These are phyloP conservation scores for Podabrus alpinus DNA, from an alignment of 2,888 invertebrate genomes.

Conservation along the genomic window DNA sequence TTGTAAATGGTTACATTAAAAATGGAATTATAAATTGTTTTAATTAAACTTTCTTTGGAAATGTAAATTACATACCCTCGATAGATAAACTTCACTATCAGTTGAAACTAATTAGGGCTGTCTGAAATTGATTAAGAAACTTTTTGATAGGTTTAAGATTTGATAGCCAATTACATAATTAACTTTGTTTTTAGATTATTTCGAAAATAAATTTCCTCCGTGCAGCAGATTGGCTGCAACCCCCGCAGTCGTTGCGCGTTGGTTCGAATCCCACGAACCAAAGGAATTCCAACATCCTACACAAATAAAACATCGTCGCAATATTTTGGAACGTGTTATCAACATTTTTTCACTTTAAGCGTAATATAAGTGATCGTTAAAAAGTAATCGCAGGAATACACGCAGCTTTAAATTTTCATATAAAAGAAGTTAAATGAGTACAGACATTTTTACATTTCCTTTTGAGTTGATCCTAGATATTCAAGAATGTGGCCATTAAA, in stretches of 20 bases:
- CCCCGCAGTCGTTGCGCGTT: no score
- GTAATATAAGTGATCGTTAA: not conserved
- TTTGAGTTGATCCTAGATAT: not conserved
- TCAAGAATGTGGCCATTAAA: not conserved
- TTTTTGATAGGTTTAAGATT: not conserved
- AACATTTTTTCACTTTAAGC: not conserved
- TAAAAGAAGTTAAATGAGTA: not conserved
- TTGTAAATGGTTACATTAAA: not conserved
- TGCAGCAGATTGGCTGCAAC: no score
- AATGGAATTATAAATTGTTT: not conserved
- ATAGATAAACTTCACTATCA: not conserved
- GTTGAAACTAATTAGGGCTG: not conserved
- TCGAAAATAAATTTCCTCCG: not conserved
- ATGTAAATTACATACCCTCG: not conserved
- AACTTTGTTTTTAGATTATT: not conserved
- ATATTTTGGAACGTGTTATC: not conserved
- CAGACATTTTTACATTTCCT: not conserved
- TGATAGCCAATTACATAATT: not conserved
- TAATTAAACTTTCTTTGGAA: not conserved
- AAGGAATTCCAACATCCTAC: no score
- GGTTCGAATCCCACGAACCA: no score
- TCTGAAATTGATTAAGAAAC: not conserved
- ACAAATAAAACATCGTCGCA: not conserved
- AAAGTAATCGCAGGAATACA: not conserved
- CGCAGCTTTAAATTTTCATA: not conserved